Evolutionary conservation across 92 coral and sea anemone species (phyloP).

Genomic region (Siderastrea siderea): DNA sequence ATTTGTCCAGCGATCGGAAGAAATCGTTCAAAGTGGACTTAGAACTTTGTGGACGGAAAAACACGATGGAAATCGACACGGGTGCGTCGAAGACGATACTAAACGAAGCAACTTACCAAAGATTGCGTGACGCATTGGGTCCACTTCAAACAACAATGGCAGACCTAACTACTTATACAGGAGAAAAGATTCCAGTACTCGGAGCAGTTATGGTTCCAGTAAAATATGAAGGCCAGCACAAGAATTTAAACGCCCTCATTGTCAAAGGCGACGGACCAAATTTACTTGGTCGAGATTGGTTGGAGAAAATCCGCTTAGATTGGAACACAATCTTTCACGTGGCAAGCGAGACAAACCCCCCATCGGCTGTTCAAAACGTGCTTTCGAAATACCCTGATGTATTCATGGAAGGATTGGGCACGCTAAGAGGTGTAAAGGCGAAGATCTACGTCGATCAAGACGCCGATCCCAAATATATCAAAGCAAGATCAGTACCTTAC

Average conservation of each 20-base stretch:
- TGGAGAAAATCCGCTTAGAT: constrained; percentile 44
- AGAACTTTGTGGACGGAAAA: constrained; percentile 38
- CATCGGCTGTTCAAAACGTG: background rate
- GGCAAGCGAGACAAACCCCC: background rate
- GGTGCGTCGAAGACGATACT: constrained; percentile 50
- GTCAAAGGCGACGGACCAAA: constrained; percentile 51
- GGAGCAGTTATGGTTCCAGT: constrained; percentile 40
- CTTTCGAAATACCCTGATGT: constrained; percentile 9
- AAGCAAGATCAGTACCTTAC: constrained; percentile 39
- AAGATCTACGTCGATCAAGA: constrained; percentile 35
- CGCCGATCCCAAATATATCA: constrained; percentile 33
- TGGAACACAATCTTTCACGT: constrained; percentile 36
- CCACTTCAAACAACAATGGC: constrained; percentile 35
- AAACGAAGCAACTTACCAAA: constrained; percentile 37
- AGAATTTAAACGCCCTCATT: constrained; percentile 14
- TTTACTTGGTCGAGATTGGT: constrained; percentile 65
- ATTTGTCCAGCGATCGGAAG: constrained; percentile 16
- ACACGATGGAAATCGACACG: constrained; percentile 67
- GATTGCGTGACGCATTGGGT: constrained; percentile 45
- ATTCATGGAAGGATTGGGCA: constrained; percentile 54
- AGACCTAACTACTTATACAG: constrained; percentile 49
- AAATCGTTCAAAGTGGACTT: constrained; percentile 36
- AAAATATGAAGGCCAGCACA: constrained; percentile 27
- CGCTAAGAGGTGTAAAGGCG: constrained; percentile 40
- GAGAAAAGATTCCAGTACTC: constrained; percentile 40